A percentile compares a stretch with the other conserved stretches of the same genome.
phyloP scores from a whole-genome alignment of 2,888 invertebrate species.

The Acleris sparsana region DNA sequence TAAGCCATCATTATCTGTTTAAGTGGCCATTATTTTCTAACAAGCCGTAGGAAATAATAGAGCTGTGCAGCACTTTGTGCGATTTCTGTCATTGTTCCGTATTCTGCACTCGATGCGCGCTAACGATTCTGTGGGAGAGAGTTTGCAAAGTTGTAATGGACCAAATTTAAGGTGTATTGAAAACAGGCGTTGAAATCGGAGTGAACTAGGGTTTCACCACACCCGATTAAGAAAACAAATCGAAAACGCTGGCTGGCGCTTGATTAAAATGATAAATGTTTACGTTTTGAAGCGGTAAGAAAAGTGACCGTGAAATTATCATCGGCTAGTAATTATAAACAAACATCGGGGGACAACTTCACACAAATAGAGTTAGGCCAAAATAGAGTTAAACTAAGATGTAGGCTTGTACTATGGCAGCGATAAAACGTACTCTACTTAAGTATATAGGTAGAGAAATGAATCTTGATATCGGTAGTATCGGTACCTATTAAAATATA shows the following conservation, averaged over 20 bases:
- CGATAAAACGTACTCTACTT: no score
- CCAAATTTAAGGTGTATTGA: constrained; percentile 71
- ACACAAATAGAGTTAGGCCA: no score
- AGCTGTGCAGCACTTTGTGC: constrained; percentile 28
- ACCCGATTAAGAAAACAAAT: constrained; percentile 56
- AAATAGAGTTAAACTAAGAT: no score
- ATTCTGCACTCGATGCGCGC: constrained; percentile 51
- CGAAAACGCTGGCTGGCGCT: constrained; percentile 36
- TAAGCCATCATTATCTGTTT: constrained; percentile 32
- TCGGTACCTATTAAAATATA: no score
- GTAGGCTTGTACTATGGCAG: no score
- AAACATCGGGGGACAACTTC: no score
- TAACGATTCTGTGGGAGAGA: constrained; percentile 61
- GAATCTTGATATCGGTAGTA: no score
- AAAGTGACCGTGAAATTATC: no score
- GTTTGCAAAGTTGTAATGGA: constrained; percentile 72
- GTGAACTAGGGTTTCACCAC: constrained; percentile 44
- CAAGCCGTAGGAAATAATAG: constrained; percentile 31
- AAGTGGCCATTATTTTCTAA: constrained; percentile 35
- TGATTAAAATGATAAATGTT: background rate
- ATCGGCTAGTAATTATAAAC: no score
- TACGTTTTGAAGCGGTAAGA: background rate
- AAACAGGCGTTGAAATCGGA: constrained; percentile 56
- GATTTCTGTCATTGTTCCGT: constrained; percentile 52
- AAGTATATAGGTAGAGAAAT: no score